phyloP scores from a whole-genome alignment of 2,113 vertebrate species.

The Verasper variegatus region DNA sequence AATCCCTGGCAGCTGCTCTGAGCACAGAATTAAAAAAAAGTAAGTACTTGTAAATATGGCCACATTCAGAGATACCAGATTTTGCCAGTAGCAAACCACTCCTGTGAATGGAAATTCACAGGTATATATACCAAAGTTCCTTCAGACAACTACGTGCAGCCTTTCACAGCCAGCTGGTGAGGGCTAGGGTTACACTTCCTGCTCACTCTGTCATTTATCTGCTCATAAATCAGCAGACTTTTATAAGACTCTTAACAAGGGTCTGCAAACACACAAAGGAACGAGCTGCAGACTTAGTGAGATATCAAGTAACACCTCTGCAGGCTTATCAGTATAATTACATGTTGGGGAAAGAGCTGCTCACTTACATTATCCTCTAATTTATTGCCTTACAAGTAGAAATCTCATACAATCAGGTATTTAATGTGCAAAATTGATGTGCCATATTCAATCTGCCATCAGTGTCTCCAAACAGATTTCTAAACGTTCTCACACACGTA shows the following conservation, averaged over 20 bases:
- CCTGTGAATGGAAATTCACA: background rate
- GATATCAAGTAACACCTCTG: constrained; percentile 44
- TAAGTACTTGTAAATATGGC: background rate
- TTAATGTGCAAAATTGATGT: background rate
- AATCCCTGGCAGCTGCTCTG: background rate
- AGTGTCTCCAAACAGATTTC: background rate
- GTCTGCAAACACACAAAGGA: constrained; percentile 19
- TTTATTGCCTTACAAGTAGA: constrained; percentile 1
- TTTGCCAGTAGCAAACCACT: background rate
- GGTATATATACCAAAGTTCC: background rate
- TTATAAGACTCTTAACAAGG: constrained; percentile 61
- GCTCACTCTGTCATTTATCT: constrained; percentile 43
- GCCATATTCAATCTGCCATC: background rate
- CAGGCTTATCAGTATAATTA: constrained; percentile 51
- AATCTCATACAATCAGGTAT: background rate
- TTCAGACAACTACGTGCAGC: background rate
- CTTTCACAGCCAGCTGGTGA: constrained; percentile 32
- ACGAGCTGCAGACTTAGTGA: constrained; percentile 46
- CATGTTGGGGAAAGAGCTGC: constrained; percentile 5
- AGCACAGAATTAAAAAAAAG: background rate
- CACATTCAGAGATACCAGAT: background rate
- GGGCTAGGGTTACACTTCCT: constrained; percentile 26
- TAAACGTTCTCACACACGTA: background rate
- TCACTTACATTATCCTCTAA: background rate
- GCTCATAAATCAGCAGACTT: constrained; percentile 59